phyloP scores from a whole-genome alignment of 2,797 vertebrate genomes.

The Etheostoma nigrum region DNA sequence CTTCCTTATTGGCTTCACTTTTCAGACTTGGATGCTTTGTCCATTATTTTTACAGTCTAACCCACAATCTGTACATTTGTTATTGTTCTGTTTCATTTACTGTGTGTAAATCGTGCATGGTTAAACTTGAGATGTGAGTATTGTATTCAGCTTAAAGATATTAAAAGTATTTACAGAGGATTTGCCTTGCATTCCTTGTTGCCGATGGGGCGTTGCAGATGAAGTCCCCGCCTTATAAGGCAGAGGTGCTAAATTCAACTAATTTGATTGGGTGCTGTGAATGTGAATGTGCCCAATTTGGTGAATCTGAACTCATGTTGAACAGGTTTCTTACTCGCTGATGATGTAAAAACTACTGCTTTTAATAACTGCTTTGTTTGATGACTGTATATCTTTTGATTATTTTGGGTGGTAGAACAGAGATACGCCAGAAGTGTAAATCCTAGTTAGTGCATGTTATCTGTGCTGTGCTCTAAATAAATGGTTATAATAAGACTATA shows the following conservation, averaged over 20 bases:
- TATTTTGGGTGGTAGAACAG: not conserved
- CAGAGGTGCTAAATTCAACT: not conserved
- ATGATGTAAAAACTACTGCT: not conserved
- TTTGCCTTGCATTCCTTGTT: not conserved
- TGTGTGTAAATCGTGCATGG: conserved; percentile 16
- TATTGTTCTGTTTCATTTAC: not conserved
- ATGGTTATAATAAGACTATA: not conserved
- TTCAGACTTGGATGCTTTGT: too few relatives aligned
- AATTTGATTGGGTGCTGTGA: not conserved
- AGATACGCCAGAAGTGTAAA: not conserved
- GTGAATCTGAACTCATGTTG: not conserved
- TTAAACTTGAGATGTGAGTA: conserved; percentile 6
- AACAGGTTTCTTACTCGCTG: not conserved
- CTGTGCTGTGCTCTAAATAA: conserved; percentile 9
- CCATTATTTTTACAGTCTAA: too few relatives aligned
- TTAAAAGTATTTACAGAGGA: not conserved
- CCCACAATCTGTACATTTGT: not conserved
- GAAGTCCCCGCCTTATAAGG: not conserved
- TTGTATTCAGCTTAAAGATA: not conserved
- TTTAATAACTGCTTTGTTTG: not conserved
- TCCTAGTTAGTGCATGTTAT: not conserved
- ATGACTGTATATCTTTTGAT: not conserved
- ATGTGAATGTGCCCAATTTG: not conserved
- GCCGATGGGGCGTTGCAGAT: not conserved
- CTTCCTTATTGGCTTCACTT: too few relatives aligned